A percentile compares a stretch with the other conserved stretches of the same genome.
phyloP scores from a whole-genome alignment of 2,888 invertebrate species.

The Conomelus anceps region DNA sequence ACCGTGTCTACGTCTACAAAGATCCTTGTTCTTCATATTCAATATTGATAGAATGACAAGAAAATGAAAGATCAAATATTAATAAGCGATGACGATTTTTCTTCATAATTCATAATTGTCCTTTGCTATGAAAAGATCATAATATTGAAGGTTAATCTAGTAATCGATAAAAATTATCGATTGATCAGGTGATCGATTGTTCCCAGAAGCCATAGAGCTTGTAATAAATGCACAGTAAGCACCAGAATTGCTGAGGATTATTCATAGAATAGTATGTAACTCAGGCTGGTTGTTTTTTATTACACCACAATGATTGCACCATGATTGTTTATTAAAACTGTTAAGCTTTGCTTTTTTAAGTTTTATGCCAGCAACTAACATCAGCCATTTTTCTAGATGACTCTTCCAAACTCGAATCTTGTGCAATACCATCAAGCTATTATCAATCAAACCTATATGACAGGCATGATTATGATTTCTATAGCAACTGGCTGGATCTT shows the following conservation, averaged over 20 bases:
- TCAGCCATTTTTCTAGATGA: background rate
- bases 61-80: too few relatives aligned
- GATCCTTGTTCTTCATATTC: too few relatives aligned
- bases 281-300: background rate
- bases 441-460: background rate
- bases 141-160: background rate
- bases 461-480: too few relatives aligned
- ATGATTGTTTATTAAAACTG: background rate
- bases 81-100: background rate
- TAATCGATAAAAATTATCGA: background rate
- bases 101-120: background rate
- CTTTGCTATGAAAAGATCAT: background rate
- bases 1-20: too few relatives aligned
- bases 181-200: background rate
- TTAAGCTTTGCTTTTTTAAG: background rate
- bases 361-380: background rate
- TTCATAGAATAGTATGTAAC: background rate
- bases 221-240: background rate
- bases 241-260: background rate
- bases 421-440: background rate
- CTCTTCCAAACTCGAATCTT: too few relatives aligned
- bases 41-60: too few relatives aligned
- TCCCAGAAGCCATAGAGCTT: background rate
- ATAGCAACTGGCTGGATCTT: too few relatives aligned
- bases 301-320: background rate